Percentiles rank a stretch among this genome's conserved stretches.
These are phyloP conservation scores for Bradypodion ventrale DNA, from an alignment of 2,797 vertebrate species.

Conservation along the genomic window DNA sequence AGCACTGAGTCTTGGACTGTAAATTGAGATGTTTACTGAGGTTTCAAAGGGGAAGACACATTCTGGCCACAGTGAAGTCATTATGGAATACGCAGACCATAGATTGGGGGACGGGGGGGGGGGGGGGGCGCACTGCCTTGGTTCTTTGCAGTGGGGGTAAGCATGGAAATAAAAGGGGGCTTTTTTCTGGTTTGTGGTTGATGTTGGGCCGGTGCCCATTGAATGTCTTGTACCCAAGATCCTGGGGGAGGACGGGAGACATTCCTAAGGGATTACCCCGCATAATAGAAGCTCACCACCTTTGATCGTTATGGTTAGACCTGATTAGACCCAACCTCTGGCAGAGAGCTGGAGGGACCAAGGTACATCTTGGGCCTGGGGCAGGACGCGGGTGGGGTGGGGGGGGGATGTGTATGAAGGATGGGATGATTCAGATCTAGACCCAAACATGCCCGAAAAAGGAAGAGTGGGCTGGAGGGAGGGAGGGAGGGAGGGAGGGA, in stretches of 20 bases:
- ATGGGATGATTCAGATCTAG: too few species aligned
- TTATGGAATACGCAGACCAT: too few species aligned
- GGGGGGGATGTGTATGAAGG: not conserved
- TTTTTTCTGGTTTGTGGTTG: not conserved
- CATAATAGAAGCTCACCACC: constrained; percentile 1
- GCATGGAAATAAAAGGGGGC: not conserved
- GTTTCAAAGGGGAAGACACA: too few species aligned
- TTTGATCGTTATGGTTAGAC: constrained; percentile 9
- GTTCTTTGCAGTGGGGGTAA: not conserved
- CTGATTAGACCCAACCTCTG: not conserved
- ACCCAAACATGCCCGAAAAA: too few species aligned
- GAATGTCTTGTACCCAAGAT: not conserved
- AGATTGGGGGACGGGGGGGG: too few species aligned
- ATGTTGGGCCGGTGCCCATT: not conserved
- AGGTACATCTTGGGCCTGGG: not conserved
- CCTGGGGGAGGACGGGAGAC: too few species aligned
- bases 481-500: too few species aligned
- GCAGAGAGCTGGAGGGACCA: not conserved
- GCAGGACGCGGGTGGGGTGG: not conserved
- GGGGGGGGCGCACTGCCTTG: too few species aligned
- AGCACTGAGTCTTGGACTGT: too few species aligned
- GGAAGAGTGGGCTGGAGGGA: too few species aligned
- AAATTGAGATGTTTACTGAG: too few species aligned
- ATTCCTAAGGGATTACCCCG: constrained; percentile 13
- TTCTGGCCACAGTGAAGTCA: too few species aligned